Evolutionary conservation across 2,797 vertebrate species (phyloP), one percentile per base, ranked within the genome.

Genomic region (Acrossocheilus wenchowensis): DNA sequence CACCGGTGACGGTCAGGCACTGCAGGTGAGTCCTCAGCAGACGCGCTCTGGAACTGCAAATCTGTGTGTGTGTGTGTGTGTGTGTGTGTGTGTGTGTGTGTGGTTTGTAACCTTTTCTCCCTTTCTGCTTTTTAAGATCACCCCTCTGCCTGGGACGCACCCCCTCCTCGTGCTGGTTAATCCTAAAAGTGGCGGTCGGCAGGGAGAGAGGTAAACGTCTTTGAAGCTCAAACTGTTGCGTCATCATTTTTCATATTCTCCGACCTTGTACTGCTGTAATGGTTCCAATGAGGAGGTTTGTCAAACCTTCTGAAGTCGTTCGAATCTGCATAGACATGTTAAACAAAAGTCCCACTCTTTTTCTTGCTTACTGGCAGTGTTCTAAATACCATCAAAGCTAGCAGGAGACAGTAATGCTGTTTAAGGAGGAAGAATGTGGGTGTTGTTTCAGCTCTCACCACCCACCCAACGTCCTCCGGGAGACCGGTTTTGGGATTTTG

Each of bases 101-200:
- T 43, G 41, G 41, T 45, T 19, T 84, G 39, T 78, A 30, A 73
- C 41, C 88, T 62, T 89, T 4, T 52, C 5, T 57, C 8, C 74
- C 8, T 86, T 30, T 72, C 50, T 75, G 6, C 14, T 91, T 91
- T 93, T 69, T 62, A 93, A 99, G 97, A 97, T 99, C 94, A 98
- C 91, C 71, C 96, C 97, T 4, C 94, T 94, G 23, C 97, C 97
- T 0, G 98, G 97, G 5, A 98, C 97, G 0, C 98, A 97, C 74
- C 98, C 98, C 0, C 95, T 99, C 17, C 95, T 99, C 74, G 97
- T 99, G 82, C 94, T 99, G 78, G 98, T 99, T 91, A 99, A 99
- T 90, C 98, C 97, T 72, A 99, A 97, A 92, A 99, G 98, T 1
- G 98, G 98, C 90, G 98, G 98, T 69, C 95, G 97, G 89, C 98